phyloP scores from a whole-genome alignment of 1,140 invertebrate genomes.

The Brachionus sp. region DNA sequence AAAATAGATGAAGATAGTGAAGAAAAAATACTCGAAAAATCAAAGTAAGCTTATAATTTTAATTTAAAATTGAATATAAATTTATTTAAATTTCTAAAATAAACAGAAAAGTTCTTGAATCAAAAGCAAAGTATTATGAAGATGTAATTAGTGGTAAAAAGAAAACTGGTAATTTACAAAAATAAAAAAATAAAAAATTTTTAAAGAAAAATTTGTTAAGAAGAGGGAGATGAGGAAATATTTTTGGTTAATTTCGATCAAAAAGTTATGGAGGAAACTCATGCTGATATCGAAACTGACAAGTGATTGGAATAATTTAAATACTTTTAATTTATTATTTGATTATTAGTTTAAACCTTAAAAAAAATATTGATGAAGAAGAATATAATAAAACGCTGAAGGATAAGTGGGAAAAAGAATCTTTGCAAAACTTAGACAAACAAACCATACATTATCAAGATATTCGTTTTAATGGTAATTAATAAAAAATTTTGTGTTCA shows the following conservation, averaged over 20 bases:
- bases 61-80: not conserved
- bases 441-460: slow-evolving; percentile 37
- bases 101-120: slow-evolving; percentile 31
- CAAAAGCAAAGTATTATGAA: slow-evolving; percentile 40
- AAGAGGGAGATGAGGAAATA: slow-evolving; percentile 38
- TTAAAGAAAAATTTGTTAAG: not conserved
- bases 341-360: not conserved
- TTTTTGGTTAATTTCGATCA: slow-evolving; percentile 28
- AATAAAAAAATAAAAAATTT: too few species aligned
- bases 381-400: slow-evolving; percentile 13
- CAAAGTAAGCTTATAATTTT: not conserved
- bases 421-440: slow-evolving; percentile 25
- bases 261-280: not conserved
- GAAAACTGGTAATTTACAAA: not conserved
- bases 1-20: not conserved
- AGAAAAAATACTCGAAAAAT: slow-evolving; percentile 18
- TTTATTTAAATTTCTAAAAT: not conserved
- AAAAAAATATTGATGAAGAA: slow-evolving; percentile 20
- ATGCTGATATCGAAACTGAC: not conserved
- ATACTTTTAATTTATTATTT: not conserved
- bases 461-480: slow-evolving; percentile 24
- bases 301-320: not conserved
- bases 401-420: slow-evolving; percentile 37
- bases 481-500: not conserved
- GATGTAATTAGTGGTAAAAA: slow-evolving; percentile 37